Conservation (phyloP, 1,140 invertebrate genomes). For the Zaprionus tsacasi region DNA sequence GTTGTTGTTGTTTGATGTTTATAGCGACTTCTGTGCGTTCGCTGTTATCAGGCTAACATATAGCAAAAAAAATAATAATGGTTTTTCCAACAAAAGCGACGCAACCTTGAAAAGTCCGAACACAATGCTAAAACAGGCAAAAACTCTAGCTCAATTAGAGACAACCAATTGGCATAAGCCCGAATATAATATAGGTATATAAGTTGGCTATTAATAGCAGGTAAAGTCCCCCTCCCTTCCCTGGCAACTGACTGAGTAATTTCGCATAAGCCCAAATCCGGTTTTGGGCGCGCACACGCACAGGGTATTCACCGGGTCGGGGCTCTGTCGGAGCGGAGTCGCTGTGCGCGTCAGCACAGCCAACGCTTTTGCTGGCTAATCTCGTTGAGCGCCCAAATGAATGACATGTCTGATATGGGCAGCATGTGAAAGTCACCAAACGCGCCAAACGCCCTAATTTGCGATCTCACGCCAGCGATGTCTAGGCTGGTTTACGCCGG, state of each 20-base stretch:
- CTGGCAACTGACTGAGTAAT: not conserved
- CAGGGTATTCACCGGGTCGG: conserved; percentile 4
- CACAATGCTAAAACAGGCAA: not conserved
- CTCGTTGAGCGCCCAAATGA: conserved; percentile 2
- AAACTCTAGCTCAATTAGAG: not conserved
- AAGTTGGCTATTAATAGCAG: not conserved
- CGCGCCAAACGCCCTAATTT: not conserved
- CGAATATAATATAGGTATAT: not conserved
- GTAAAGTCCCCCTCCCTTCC: not conserved
- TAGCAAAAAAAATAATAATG: not conserved
- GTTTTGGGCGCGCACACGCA: not conserved
- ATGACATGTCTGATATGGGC: not conserved
- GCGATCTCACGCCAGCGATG: not conserved
- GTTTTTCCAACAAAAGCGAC: not conserved
- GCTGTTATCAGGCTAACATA: not conserved
- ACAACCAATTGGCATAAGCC: not conserved
- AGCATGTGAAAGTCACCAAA: not conserved
- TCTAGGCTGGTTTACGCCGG: not conserved
- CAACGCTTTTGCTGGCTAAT: not conserved
- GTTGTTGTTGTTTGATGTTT: conserved; percentile 28
- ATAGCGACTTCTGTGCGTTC: not conserved
- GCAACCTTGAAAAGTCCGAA: not conserved
- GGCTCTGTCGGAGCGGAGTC: not conserved
- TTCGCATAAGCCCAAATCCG: not conserved
- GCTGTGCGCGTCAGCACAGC: not conserved